Evolutionary conservation across 2,888 invertebrate species (phyloP), one percentile per base, ranked within the genome.

Genomic region (Polydrusus tereticollis): DNA sequence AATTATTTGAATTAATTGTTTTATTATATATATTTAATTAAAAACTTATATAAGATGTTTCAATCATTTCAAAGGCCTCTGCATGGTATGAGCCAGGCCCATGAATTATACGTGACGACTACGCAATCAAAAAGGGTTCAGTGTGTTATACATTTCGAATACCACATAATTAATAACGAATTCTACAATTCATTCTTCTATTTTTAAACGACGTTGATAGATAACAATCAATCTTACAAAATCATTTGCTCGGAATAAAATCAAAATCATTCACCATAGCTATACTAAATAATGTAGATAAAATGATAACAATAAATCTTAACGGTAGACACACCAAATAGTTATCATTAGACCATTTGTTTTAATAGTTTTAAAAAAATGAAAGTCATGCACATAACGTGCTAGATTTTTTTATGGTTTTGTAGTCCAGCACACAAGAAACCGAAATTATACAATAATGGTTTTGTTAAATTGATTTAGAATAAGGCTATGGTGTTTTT

Each of bases 171-270:
- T 55, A 55, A 55, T 55, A 55, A 55, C 29, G 18, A 29, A 29
- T 55, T 55, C 23, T 21, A 38, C 38, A 21, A 58, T 38, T 62
- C 16, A 62, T 29, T 62, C 62, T 47, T 41, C 23, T 41, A 12
- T 43, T 47, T 29, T 33, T 64, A 55, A 52, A 64, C 64, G 38
- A 41, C 41, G 38, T 41, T 52, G 64, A 64, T 41, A 64, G 64
- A 64, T 64, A 52, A 64, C 55, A 52, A 64, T 64, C 64, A 55
- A 64, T 64, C 64, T 64, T 64, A 23, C 33, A 23, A 55, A 52
- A 64, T 21, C 55, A 55, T 63, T 63, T 63, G 45, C 38, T 41
- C 16, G 10, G 47, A 64, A 64, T 47, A 64, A 55, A 36, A 38
- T 55, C 23, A 10, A 36, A 36, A 16, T 52, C 52, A 64, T 41